Conservation (phyloP, 2,113 vertebrate species). For the Cheirogaleus medius region DNA sequence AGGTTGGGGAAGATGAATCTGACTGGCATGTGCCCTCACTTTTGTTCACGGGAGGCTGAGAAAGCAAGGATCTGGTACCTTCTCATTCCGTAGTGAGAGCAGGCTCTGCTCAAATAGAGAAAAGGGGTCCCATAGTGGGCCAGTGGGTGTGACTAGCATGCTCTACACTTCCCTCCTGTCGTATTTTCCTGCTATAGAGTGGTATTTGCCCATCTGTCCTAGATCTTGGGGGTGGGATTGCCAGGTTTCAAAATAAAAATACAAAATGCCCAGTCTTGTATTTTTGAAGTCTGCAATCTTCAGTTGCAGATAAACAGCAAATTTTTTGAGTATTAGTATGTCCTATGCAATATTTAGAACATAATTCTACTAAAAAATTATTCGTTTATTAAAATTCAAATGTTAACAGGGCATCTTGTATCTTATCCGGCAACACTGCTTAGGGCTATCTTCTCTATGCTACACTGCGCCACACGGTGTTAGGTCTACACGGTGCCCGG, state of each 20-base stretch:
- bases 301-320: not conserved
- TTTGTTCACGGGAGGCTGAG: not conserved
- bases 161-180: not conserved
- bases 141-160: not conserved
- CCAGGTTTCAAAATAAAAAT: slow-evolving; percentile 5
- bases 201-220: not conserved
- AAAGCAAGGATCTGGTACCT: not conserved
- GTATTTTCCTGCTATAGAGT: not conserved
- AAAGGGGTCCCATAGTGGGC: not conserved
- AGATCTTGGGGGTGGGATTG: not conserved
- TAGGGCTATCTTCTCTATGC: not conserved
- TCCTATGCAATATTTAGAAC: not conserved
- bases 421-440: not conserved
- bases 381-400: slow-evolving; percentile 19
- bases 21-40: not conserved
- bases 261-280: not conserved
- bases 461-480: too few relatives aligned
- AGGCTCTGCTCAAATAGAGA: not conserved
- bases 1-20: not conserved
- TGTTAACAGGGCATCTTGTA: not conserved
- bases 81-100: not conserved
- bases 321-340: not conserved
- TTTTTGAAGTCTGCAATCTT: not conserved
- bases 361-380: not conserved
- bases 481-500: not conserved